Evolutionary conservation across 2,888 invertebrate genomes (phyloP).

Genomic region (Conistra vaccinii): DNA sequence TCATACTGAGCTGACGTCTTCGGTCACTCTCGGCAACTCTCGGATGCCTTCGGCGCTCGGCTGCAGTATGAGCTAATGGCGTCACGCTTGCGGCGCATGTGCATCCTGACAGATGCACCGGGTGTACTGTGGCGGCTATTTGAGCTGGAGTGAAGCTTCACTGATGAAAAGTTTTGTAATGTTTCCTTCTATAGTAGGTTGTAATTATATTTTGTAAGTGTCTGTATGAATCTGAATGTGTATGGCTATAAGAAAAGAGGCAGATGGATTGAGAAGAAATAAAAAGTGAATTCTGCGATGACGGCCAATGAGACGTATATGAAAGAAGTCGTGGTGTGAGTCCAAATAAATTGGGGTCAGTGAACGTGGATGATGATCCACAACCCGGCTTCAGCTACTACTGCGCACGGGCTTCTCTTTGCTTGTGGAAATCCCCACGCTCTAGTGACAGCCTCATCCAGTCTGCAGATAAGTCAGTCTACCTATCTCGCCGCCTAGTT

Average conservation of each 20-base stretch:
- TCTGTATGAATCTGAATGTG: too few species aligned
- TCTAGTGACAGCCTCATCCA: too few species aligned
- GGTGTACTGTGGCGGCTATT: neutral
- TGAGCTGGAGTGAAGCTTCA: slow-evolving; percentile 13
- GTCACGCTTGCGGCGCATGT: slow-evolving; percentile 37
- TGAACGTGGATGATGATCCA: neutral
- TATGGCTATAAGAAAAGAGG: neutral
- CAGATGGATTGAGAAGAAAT: neutral
- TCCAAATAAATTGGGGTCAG: neutral
- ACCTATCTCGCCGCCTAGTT: too few species aligned
- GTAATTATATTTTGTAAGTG: neutral
- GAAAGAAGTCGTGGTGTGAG: neutral
- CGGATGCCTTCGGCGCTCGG: slow-evolving; percentile 21
- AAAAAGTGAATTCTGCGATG: neutral
- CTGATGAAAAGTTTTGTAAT: neutral
- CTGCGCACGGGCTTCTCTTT: too few species aligned
- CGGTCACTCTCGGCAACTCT: neutral
- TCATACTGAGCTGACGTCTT: slow-evolving; percentile 11
- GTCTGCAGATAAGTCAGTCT: too few species aligned
- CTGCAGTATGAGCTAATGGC: slow-evolving; percentile 46
- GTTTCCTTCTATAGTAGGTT: neutral
- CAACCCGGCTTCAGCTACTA: too few species aligned
- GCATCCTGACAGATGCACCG: slow-evolving; percentile 26
- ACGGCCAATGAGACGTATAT: neutral
- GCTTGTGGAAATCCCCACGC: too few species aligned